phyloP scores from a whole-genome alignment of 2,797 vertebrate species.

The Dryobates pubescens region DNA sequence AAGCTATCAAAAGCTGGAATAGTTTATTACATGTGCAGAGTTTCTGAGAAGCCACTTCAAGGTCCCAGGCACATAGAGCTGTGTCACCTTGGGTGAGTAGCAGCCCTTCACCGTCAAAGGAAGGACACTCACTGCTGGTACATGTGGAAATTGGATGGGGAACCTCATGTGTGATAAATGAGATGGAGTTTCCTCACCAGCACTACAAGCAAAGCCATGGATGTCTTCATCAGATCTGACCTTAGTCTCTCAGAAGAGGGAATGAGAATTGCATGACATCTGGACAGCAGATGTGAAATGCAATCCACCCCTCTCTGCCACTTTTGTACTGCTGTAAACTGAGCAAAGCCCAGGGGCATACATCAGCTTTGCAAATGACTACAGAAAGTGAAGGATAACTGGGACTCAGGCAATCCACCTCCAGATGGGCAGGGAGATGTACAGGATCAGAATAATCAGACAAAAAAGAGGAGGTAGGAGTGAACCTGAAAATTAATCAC shows the following conservation, averaged over 20 bases:
- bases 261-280: conserved; percentile 10
- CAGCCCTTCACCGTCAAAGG: neutral
- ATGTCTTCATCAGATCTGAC: neutral
- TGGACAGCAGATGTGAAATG: conserved; percentile 33
- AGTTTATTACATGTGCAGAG: neutral
- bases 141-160: fast-evolving
- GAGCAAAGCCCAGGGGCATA: neutral
- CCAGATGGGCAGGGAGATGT: neutral
- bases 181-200: neutral
- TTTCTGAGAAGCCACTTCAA: neutral
- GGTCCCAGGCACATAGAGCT: neutral
- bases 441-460: neutral
- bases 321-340: neutral
- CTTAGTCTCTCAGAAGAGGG: neutral
- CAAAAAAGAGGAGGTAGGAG: neutral
- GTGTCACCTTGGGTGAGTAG: fast-evolving
- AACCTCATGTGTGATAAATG: neutral
- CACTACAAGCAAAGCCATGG: neutral
- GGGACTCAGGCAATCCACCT: neutral
- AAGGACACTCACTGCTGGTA: neutral
- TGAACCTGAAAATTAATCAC: neutral
- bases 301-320: neutral
- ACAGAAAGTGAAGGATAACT: neutral
- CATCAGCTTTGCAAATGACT: neutral
- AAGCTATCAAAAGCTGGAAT: neutral